Evolutionary conservation across 92 coral and sea anemone genomes (phyloP), one percentile per base, ranked within the genome.

Genomic region (Metridium senile): DNA sequence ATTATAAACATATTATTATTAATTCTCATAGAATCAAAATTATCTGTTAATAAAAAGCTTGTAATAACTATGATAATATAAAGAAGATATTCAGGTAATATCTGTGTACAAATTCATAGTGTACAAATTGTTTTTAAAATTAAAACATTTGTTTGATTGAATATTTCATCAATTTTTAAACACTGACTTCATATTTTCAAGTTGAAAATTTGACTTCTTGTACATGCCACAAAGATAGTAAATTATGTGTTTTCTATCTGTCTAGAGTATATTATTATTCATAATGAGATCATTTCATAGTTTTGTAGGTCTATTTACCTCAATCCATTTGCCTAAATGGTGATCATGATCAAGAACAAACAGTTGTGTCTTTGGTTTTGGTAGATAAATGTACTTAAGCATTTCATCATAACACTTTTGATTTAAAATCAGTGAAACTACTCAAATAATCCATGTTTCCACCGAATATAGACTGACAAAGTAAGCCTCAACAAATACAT

Each of bases 271-370:
- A 39, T 39, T 39, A 39, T 39, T 39, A 13, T 39, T 4, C 6
- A 39, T 39, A 39, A 4, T 39, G 13, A 4, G 13, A 4, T 13
- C 6, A 39, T 39, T 39, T 39, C 49, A 39, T 39, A 13, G n/a
- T n/a, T n/a, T 39, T 39, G 49, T 30, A 11, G n/a, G n/a, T n/a
- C n/a, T n/a, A 1, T 74, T 53, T 79, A 79, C 84, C 84, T 79
- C 84, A 79, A 79, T 49, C 84, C 84, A 79, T 62, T 79, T 57
- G 26, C 76, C 84, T 70, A 79, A 67, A 63, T 71, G 76, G 59
- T 71, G 49, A 58, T 79, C 27, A 22, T 79, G 75, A 59, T 79
- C 84, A 32, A 53, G 84, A 26, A 79, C 76, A 67, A 51, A 79
- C 33, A 79, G 69, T 49, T 79, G 84, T 4, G 84, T 79, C 35